Percentiles rank a stretch among this genome's conserved stretches.
Conservation (phyloP, 1,140 invertebrate genomes). For the Diorhabda elongata region DNA sequence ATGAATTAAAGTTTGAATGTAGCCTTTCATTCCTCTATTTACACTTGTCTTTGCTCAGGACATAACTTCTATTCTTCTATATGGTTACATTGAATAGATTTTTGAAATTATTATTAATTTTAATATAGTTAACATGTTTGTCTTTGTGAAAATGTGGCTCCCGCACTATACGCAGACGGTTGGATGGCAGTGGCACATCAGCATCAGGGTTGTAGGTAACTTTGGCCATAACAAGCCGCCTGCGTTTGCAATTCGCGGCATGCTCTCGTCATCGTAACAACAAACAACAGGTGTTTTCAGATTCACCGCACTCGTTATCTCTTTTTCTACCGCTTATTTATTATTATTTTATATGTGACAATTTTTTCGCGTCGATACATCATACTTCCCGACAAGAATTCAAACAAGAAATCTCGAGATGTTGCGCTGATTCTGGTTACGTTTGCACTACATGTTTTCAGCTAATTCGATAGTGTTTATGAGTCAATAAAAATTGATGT, state of each 20-base stretch:
- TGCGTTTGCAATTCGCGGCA: constrained; percentile 41
- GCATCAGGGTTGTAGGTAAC: constrained; percentile 35
- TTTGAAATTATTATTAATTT: too few relatives aligned
- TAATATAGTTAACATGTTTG: too few relatives aligned
- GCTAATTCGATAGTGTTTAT: not conserved
- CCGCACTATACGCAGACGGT: not conserved
- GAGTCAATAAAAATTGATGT: not conserved
- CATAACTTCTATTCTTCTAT: too few relatives aligned
- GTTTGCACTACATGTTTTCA: not conserved
- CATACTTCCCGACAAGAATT: constrained; percentile 20
- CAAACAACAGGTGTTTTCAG: constrained; percentile 42
- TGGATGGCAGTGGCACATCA: not conserved
- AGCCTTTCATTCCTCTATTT: too few relatives aligned
- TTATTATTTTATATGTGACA: constrained; percentile 39
- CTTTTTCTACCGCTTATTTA: constrained; percentile 36
- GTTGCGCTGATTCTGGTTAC: not conserved
- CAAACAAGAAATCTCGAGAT: not conserved
- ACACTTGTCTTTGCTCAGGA: too few relatives aligned
- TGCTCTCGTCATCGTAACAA: constrained; percentile 25
- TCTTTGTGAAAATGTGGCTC: not conserved
- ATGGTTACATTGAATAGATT: too few relatives aligned
- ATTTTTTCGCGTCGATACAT: constrained; percentile 34
- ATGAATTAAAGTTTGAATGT: too few relatives aligned
- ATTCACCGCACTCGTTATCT: constrained; percentile 35
- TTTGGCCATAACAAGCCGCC: constrained; percentile 43